These are phyloP conservation scores for Coecobrya sp. DNA, from an alignment of 2,888 invertebrate species.

Conservation along the genomic window DNA sequence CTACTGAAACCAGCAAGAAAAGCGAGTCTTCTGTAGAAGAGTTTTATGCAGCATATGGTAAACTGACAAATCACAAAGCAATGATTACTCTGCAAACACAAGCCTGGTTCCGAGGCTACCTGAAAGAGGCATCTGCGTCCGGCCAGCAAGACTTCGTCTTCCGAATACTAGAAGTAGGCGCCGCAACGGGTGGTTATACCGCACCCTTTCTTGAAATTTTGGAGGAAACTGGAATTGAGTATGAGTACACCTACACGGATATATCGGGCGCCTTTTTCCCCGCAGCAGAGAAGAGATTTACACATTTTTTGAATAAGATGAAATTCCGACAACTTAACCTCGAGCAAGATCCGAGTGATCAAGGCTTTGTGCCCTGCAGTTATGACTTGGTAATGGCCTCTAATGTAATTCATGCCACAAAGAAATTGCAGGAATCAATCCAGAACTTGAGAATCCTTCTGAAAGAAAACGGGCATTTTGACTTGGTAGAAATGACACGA, in stretches of 20 bases:
- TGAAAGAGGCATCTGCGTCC: too few relatives aligned
- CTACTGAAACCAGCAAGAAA: too few relatives aligned
- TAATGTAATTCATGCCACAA: too few relatives aligned
- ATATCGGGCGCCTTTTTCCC: conserved; percentile 44
- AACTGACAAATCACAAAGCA: too few relatives aligned
- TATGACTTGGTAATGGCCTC: too few relatives aligned
- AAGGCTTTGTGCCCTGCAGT: conserved; percentile 38
- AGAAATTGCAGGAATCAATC: neutral
- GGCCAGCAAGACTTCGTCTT: too few relatives aligned
- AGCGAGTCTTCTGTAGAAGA: too few relatives aligned
- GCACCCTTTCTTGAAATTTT: neutral
- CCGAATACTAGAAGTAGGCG: conserved; percentile 49
- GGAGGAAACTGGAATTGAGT: conserved; percentile 1
- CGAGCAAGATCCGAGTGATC: conserved; percentile 37
- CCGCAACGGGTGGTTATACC: conserved; percentile 32
- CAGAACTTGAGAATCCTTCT: neutral
- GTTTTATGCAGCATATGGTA: too few relatives aligned
- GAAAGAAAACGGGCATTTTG: neutral
- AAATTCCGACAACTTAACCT: conserved; percentile 24
- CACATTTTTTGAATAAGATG: neutral
- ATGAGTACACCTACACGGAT: conserved; percentile 52
- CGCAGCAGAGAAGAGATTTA: conserved; percentile 42
- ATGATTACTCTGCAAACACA: too few relatives aligned
- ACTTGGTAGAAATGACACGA: neutral
- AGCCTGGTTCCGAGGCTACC: too few relatives aligned